phyloP scores from a whole-genome alignment of 2,888 invertebrate genomes.

The Apamea epomidion region DNA sequence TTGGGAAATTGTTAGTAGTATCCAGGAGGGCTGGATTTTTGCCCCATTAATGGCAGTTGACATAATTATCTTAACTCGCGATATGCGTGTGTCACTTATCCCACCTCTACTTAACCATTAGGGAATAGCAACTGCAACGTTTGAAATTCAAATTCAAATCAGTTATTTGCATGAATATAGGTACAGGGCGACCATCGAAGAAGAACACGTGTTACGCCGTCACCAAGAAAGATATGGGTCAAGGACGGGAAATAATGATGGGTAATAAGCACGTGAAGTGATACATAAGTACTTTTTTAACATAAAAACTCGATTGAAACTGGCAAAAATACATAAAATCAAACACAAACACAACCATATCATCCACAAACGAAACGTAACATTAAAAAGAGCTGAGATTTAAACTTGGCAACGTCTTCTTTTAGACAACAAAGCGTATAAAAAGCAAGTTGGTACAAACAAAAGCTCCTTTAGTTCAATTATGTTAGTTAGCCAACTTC shows the following conservation, averaged over 20 bases:
- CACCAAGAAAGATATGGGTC: too few relatives aligned
- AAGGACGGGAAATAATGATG: too few relatives aligned
- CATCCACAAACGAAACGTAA: conserved; percentile 13
- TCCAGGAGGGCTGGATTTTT: not conserved
- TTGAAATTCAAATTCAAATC: not conserved
- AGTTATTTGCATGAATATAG: too few relatives aligned
- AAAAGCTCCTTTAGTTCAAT: conserved; percentile 57
- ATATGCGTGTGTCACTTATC: not conserved
- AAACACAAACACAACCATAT: not conserved
- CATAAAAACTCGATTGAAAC: too few relatives aligned
- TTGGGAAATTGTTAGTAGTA: not conserved
- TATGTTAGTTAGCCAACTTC: conserved; percentile 57
- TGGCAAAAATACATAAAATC: not conserved
- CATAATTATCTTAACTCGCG: not conserved
- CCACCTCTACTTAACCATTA: not conserved
- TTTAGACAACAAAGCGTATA: conserved; percentile 45
- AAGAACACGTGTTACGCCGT: too few relatives aligned
- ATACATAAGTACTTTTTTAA: too few relatives aligned
- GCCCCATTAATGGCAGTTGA: not conserved
- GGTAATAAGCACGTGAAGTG: too few relatives aligned
- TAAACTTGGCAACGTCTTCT: conserved; percentile 54
- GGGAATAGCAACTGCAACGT: not conserved
- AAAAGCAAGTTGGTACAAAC: conserved; percentile 53
- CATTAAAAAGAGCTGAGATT: conserved; percentile 37
- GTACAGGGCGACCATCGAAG: too few relatives aligned